Base-by-base conservation (phyloP, 2,797 vertebrate genomes). In the Helostoma temminkii region DNA sequence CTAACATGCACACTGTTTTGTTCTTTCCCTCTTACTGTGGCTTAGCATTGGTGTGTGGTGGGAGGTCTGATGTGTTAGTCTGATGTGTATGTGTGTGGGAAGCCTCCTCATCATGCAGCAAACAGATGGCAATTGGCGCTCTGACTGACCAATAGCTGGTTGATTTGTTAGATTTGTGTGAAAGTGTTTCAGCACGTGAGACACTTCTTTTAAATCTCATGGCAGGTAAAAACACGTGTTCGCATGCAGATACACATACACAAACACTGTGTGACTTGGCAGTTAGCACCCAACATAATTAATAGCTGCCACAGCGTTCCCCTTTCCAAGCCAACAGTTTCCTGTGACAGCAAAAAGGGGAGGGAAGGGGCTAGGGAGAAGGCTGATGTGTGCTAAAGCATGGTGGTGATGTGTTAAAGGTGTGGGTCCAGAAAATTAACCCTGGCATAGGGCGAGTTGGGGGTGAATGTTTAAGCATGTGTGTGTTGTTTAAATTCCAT, bases 261-360 rank as follows among this genome's bases (percentile, higher is more conserved):
- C 34, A 28, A 18, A 60, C 50, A 59, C 56, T 69, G 41, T 66
- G 8, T 50, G 39, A 76, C 62, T 69, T 72, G 67, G 80, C 73
- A 82, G 74, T 71, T 67, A 69, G 66, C 57, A 67, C 15, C 34
- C 39, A 41, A 39, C 59, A 68, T 85, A 85, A 87, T 85, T 83
- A 83, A 83, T 74, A 70, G 78, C 80, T 78, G 65, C 65, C 71
- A 80, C 62, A 12, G 26, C 21, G 50, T 57, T 82, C 60, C 41
- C 34, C 54, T 66, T 78, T 76, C 43, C 10, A 32, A 71, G 61
- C 68, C 73, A 63, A 74, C 48, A 48, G 70, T 55, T 82, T 74
- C 50, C 61, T 1, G 8, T 66, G 71, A 71, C 62, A 77, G 68
- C 2, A 8, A 63, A 39, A 39, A 18, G 19, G 26, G 55, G 56